phyloP scores from a whole-genome alignment of 2,113 vertebrate genomes.

The Heliornis fulica region DNA sequence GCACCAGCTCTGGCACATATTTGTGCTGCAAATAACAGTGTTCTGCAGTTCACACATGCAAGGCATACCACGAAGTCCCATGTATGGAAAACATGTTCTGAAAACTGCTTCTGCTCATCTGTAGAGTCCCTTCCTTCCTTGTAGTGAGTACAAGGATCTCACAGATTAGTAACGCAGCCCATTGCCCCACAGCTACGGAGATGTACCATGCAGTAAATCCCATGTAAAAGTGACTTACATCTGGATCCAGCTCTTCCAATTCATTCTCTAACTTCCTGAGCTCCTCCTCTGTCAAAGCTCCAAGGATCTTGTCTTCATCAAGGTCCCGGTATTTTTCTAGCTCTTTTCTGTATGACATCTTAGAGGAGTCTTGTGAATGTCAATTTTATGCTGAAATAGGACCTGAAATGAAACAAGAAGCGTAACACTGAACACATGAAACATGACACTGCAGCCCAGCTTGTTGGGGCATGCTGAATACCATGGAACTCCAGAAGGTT shows the following conservation, averaged over 20 bases:
- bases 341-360: constrained; percentile 89
- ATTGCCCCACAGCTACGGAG: not conserved
- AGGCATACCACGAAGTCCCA: not conserved
- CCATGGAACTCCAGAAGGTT: not conserved
- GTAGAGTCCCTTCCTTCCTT: not conserved
- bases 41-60: accelerated
- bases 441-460: not conserved
- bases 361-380: not conserved
- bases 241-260: constrained; percentile 94
- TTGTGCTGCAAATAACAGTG: not conserved
- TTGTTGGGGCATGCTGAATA: not conserved
- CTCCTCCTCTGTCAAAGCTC: constrained; percentile 92
- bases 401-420: constrained; percentile 29
- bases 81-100: accelerated
- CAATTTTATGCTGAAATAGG: not conserved
- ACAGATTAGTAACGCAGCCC: not conserved
- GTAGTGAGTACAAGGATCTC: not conserved
- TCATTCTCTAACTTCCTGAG: constrained; percentile 90
- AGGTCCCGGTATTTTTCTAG: constrained; percentile 96
- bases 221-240: constrained; percentile 77
- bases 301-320: constrained; percentile 94
- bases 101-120: not conserved
- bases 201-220: not conserved
- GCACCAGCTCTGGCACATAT: not conserved
- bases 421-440: not conserved